These are phyloP conservation scores for Theocolax elegans DNA, from an alignment of 1,140 invertebrate genomes.

Conservation along the genomic window DNA sequence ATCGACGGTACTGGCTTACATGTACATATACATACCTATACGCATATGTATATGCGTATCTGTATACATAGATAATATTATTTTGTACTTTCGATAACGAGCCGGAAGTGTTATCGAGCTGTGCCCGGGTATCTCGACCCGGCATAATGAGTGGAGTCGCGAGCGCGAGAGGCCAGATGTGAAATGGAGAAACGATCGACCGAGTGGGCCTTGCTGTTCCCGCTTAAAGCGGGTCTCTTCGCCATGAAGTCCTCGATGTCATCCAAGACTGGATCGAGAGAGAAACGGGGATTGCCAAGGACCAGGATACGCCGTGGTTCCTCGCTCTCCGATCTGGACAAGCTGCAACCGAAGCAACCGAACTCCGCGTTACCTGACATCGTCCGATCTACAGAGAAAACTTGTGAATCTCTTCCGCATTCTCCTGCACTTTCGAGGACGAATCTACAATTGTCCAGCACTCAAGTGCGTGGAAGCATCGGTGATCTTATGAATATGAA, in stretches of 20 bases:
- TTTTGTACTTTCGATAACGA: too few relatives aligned
- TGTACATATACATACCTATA: too few relatives aligned
- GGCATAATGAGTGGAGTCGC: too few relatives aligned
- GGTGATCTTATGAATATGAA: conserved; percentile 83
- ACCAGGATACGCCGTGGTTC: conserved; percentile 75
- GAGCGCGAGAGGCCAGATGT: too few relatives aligned
- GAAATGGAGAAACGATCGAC: conserved; percentile 62
- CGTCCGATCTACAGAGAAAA: conserved; percentile 66
- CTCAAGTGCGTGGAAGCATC: conserved; percentile 74
- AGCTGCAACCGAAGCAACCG: conserved; percentile 64
- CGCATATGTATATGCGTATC: too few relatives aligned
- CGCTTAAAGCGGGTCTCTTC: conserved; percentile 71
- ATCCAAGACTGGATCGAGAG: conserved; percentile 53
- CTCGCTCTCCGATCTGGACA: conserved; percentile 78
- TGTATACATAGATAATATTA: too few relatives aligned
- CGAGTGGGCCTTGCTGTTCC: conserved; percentile 72
- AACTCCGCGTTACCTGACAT: conserved; percentile 62
- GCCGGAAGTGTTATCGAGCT: too few relatives aligned
- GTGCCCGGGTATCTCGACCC: too few relatives aligned
- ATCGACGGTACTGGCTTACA: too few relatives aligned
- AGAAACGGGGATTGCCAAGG: conserved; percentile 51
- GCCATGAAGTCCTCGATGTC: conserved; percentile 70
- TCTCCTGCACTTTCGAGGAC: conserved; percentile 68
- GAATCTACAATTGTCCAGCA: conserved; percentile 61
- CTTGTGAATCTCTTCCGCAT: conserved; percentile 69